A percentile compares a stretch with the other conserved stretches of the same genome.
phyloP scores from a whole-genome alignment of 2,797 vertebrate genomes.

The Hydrolagus colliei region DNA sequence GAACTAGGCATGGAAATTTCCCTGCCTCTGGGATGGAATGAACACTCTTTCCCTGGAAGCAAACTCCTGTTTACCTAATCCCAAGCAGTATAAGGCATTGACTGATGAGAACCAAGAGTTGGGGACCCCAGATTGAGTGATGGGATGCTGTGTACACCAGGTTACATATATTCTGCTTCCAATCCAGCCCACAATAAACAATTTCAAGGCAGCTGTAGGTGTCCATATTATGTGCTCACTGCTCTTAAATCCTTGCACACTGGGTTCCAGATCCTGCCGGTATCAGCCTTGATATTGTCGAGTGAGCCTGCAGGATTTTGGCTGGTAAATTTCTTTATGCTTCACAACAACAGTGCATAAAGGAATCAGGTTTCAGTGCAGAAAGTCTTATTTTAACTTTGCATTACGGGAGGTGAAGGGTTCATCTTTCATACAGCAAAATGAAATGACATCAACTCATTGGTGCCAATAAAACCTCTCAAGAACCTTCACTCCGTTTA shows the following conservation, averaged over 20 bases:
- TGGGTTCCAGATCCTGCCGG: neutral
- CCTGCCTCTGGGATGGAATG: too few species aligned
- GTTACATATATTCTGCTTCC: neutral
- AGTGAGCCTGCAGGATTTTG: neutral
- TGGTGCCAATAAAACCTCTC: neutral
- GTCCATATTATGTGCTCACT: neutral
- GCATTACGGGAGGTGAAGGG: too few species aligned
- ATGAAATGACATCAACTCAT: neutral
- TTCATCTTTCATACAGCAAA: neutral
- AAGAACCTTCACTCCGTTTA: neutral
- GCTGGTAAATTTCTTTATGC: neutral
- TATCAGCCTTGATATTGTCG: neutral
- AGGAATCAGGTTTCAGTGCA: slow-evolving; percentile 5
- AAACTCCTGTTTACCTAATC: too few species aligned
- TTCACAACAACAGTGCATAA: neutral
- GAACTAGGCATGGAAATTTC: too few species aligned
- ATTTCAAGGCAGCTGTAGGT: neutral
- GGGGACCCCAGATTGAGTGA: too few species aligned
- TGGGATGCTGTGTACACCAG: too few species aligned
- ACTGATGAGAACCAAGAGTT: too few species aligned
- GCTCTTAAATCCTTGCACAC: neutral
- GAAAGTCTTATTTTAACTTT: neutral
- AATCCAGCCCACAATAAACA: neutral
- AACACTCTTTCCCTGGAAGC: too few species aligned
- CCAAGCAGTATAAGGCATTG: too few species aligned